Percentiles rank a stretch among this genome's conserved stretches.
These are phyloP conservation scores for Argyresthia albistria DNA, from an alignment of 2,888 invertebrate genomes.

Conservation along the genomic window DNA sequence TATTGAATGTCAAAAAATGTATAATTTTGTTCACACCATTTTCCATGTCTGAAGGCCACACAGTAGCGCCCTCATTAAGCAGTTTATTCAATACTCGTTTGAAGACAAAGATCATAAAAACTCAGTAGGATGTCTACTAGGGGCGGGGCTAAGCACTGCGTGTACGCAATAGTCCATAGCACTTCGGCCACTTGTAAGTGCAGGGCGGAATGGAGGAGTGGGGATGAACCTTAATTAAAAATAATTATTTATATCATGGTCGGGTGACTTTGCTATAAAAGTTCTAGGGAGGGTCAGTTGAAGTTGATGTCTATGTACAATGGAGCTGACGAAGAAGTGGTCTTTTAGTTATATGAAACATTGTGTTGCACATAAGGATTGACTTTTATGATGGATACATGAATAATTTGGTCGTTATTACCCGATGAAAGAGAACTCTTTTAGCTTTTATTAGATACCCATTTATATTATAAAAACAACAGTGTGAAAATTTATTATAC, in stretches of 20 bases:
- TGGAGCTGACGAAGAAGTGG: neutral
- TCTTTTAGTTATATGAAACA: too few relatives aligned
- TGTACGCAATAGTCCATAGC: slow-evolving; percentile 24
- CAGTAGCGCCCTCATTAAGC: too few relatives aligned
- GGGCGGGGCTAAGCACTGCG: slow-evolving; percentile 20
- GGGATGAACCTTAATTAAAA: neutral
- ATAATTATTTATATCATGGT: neutral
- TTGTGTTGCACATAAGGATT: too few relatives aligned
- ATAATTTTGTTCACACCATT: too few relatives aligned
- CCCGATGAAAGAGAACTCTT: too few relatives aligned
- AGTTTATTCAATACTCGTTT: too few relatives aligned
- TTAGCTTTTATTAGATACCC: too few relatives aligned
- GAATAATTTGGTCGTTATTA: neutral
- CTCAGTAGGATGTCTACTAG: neutral
- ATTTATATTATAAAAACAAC: neutral
- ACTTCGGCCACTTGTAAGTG: slow-evolving; percentile 10
- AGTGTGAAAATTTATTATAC: slow-evolving; percentile 56
- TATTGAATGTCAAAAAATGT: too few relatives aligned
- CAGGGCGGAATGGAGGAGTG: slow-evolving; percentile 15
- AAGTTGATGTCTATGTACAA: neutral
- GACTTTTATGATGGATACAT: neutral
- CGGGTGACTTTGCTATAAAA: neutral
- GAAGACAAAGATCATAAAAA: too few relatives aligned
- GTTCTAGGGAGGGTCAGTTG: neutral
- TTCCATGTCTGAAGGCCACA: too few relatives aligned